Evolutionary conservation across 2,888 invertebrate genomes (phyloP), one percentile per base, ranked within the genome.

Genomic region (Apomyelois bistriatella): DNA sequence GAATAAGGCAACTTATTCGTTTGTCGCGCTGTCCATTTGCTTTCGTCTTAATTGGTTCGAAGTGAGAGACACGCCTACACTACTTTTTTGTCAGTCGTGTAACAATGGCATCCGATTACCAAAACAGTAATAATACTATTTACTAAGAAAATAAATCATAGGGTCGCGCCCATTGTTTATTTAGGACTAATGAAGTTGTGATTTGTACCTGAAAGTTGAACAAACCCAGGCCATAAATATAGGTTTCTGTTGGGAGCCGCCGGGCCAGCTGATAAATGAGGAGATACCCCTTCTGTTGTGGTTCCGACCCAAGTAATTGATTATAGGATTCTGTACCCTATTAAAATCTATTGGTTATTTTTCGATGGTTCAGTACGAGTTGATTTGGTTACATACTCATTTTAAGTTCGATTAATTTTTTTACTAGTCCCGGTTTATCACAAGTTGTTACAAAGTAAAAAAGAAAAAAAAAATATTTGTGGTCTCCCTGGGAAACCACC

Each of bases 191-290:
- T 62, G 65, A 72, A 67, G 58, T 63, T 58, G 60, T 58, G 58
- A 64, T 63, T 63, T 59, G 65, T 66, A 69, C 64, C 68, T 66
- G 62, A 65, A 74, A 75, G 63, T 75, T 71, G 66, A 63, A 61
- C 64, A 69, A 70, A 66, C 63, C 66, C 54, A 55, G 51, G 61
- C 62, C 72, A 70, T 72, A 79, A 72, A 74, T 22, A 22, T 71
- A 75, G 75, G 69, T 68, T 72, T 67, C 63, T 56, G 54, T 58
- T 52, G 32, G 46, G 53, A 42, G 3, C 41, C 36, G 30, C n/a
- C 41, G 35, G 47, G 36, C 35, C 0, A 32, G 15, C 54, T 49
- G 51, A 57, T 35, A 55, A 57, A 55, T 53, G 46, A 28, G 43
- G 9, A 32, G 32, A 9, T 46, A 13, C 42, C 42, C 28, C 7